Conservation (phyloP, 2,113 vertebrate species). For the Siniperca knerii region DNA sequence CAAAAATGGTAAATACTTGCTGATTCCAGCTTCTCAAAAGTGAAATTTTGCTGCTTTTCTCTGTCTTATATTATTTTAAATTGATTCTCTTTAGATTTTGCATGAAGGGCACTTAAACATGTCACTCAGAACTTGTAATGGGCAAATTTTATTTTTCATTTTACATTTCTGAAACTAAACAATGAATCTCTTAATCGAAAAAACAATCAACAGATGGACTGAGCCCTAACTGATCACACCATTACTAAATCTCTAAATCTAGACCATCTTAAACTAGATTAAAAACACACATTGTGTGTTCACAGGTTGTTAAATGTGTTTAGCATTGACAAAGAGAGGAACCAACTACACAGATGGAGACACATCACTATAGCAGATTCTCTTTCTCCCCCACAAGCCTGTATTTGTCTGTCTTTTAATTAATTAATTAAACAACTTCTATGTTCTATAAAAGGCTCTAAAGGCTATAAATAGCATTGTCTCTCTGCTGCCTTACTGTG, state of each 20-base stretch:
- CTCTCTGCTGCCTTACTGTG: slow-evolving; percentile 9
- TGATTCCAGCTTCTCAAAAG: not conserved
- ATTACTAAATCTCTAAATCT: not conserved
- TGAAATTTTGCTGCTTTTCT: not conserved
- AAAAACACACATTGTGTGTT: not conserved
- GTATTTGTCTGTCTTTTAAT: not conserved
- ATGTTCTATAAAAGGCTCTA: slow-evolving; percentile 19
- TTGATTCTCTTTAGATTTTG: not conserved
- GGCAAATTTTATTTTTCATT: not conserved
- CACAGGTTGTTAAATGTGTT: not conserved
- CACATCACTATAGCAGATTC: not conserved
- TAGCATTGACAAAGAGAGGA: not conserved
- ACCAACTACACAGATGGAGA: not conserved
- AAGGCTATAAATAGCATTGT: slow-evolving; percentile 37
- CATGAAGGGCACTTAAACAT: no score
- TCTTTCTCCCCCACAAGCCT: not conserved
- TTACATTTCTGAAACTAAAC: not conserved
- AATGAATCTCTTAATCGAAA: not conserved
- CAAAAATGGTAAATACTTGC: not conserved
- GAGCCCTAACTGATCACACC: not conserved
- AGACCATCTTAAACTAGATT: not conserved
- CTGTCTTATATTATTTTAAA: not conserved
- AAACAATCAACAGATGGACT: not conserved
- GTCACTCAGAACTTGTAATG: not conserved
- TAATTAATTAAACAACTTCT: slow-evolving; percentile 6